Base-by-base conservation (phyloP, 1,140 invertebrate species). In the Drosophila sucinea region DNA sequence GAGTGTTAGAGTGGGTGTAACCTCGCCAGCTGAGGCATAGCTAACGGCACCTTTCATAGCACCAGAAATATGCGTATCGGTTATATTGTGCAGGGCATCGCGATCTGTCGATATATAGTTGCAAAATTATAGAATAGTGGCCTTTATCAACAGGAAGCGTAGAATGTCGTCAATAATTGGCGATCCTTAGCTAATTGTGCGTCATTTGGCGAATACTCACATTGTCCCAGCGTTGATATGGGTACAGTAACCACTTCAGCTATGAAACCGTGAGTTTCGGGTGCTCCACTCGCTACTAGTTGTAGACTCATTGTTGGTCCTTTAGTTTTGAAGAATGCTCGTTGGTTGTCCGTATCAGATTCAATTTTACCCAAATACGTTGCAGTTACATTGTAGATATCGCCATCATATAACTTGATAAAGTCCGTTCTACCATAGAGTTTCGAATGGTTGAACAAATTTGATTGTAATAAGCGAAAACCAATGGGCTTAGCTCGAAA, bases 181-280 rank as follows among this genome's bases (percentile, higher is more conserved):
- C 17, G 17, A 17, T 17, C 17, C 17, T 17, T 17, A 17, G 17
- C 17, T 17, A 17, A 17, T 17, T 17, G 17, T 17, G 17, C 17
- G 17, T 17, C 17, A 17, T 17, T 17, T 17, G 17, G 17, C 17
- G 17, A 17, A 17, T 51, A 94, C 95, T 95, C 93, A 97, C 97
- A 96, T 83, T 97, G 96, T 84, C 96, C 96, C 89, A 98, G 96
- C 11, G 96, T 95, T 40, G 97, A 97, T 78, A 98, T 97, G 0
- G 99, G 99, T 25, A 99, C 92, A 0, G 98, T 98, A 0, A 99
- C 95, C 62, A 99, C 95, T 93, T 99, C 98, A 11, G 98, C 99
- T 77, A 99, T 97, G 91, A 99, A 99, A 62, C 99, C 99, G 92
- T 98, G 96, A n/a, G 95, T 93, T 30, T 95, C 95, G 51, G 97